phyloP scores from a whole-genome alignment of 2,797 vertebrate genomes.

The Carcharodon carcharias region DNA sequence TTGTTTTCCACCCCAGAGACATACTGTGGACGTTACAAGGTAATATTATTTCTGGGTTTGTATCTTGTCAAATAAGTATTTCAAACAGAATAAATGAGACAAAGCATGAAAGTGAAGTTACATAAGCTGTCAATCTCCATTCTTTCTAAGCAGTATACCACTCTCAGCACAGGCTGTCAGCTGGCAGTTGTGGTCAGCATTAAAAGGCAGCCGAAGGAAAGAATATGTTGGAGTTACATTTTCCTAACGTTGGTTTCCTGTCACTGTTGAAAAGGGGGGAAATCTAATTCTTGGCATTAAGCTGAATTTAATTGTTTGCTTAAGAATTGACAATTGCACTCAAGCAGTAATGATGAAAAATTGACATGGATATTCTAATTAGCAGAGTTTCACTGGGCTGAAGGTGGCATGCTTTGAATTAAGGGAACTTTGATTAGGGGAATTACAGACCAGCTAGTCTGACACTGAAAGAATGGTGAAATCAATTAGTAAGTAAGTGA shows the following conservation, averaged over 20 bases:
- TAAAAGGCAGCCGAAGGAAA: constrained; percentile 19
- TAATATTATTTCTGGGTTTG: constrained; percentile 65
- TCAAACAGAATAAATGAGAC: constrained; percentile 64
- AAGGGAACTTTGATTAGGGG: background rate
- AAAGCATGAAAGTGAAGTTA: constrained; percentile 65
- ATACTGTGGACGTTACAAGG: constrained; percentile 54
- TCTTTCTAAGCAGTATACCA: constrained; percentile 51
- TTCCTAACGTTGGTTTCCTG: background rate
- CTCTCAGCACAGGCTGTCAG: constrained; percentile 9
- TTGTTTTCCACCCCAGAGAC: constrained; percentile 58
- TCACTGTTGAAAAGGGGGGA: background rate
- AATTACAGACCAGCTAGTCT: background rate
- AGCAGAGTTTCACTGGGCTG: background rate
- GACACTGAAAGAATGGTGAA: background rate
- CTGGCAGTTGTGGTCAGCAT: constrained; percentile 33
- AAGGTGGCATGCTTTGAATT: background rate
- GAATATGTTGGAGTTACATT: constrained; percentile 30
- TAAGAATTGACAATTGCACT: background rate
- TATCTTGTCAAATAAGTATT: constrained; percentile 54
- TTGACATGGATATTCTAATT: background rate
- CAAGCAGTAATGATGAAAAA: background rate
- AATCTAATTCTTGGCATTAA: background rate
- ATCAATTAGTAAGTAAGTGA: background rate
- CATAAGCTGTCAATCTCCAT: constrained; percentile 63
- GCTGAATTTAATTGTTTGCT: background rate